Conservation (phyloP, 2,888 invertebrate genomes). For the Lasius fuliginosus region DNA sequence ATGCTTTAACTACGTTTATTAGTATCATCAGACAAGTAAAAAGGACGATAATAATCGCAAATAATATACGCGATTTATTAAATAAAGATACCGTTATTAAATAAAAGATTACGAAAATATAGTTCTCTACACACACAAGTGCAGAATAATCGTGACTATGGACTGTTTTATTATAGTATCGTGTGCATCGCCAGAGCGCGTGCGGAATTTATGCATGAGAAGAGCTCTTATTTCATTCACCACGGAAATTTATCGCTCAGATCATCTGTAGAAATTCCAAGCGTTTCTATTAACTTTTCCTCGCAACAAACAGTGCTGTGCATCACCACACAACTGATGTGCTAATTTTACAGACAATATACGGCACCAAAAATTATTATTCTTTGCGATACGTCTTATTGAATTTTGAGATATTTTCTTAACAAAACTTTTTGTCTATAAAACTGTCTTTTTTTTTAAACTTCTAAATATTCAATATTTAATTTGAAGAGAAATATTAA, state of each 20-base stretch:
- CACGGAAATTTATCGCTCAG: slow-evolving; percentile 61
- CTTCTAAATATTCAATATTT: background rate
- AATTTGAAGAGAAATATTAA: background rate
- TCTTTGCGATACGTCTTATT: background rate
- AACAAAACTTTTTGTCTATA: background rate
- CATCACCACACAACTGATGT: background rate
- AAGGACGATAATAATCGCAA: background rate
- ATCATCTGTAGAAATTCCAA: slow-evolving; percentile 39
- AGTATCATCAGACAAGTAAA: background rate
- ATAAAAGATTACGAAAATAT: slow-evolving; percentile 9
- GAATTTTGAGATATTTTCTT: slow-evolving; percentile 5
- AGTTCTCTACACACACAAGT: slow-evolving; percentile 49
- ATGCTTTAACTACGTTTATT: background rate
- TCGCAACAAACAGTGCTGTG: background rate
- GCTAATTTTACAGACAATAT: background rate
- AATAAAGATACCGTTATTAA: slow-evolving; percentile 19
- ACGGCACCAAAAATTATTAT: background rate
- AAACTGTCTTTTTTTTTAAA: background rate
- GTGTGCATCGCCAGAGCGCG: slow-evolving; percentile 58
- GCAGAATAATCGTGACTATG: slow-evolving; percentile 49
- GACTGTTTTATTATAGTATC: slow-evolving; percentile 26
- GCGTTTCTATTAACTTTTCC: slow-evolving; percentile 20
- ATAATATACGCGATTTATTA: background rate
- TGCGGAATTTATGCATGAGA: slow-evolving; percentile 72
- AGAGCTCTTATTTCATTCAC: slow-evolving; percentile 67